Conservation (phyloP, 2,888 invertebrate genomes). For the Tetragnatha montana region DNA sequence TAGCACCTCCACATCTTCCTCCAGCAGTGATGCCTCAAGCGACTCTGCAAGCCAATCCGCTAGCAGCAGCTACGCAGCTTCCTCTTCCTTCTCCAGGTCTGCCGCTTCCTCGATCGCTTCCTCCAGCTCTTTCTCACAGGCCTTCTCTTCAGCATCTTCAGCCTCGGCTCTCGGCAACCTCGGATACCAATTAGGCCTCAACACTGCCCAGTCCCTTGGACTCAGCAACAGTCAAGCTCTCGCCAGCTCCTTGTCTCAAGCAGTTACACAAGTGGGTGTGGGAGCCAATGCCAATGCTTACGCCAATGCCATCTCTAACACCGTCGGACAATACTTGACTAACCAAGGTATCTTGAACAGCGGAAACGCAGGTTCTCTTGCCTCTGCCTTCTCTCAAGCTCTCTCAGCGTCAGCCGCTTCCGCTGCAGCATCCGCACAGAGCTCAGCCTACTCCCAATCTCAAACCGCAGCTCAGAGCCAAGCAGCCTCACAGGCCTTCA, state of each 20-base stretch:
- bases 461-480: constrained; percentile 1
- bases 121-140: constrained; percentile 30
- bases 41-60: background rate
- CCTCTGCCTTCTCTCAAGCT: constrained; percentile 27
- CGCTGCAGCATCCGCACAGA: background rate
- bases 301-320: constrained; percentile 11
- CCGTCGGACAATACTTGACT: constrained; percentile 9
- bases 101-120: constrained; percentile 1
- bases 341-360: background rate
- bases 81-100: constrained; percentile 2
- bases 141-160: constrained; percentile 35
- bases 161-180: constrained; percentile 3
- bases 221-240: background rate
- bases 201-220: background rate
- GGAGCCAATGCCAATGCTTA: constrained; percentile 15
- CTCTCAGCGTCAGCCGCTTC: background rate
- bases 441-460: constrained; percentile 15
- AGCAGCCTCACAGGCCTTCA: constrained; percentile 17
- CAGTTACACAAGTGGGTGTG: background rate
- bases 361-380: constrained; percentile 8
- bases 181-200: constrained; percentile 9
- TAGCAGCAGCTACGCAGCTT: background rate
- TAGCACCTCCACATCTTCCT: background rate
- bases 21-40: background rate
- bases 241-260: constrained; percentile 6